Conservation (phyloP, 1,140 invertebrate genomes). For the Limonius californicus region DNA sequence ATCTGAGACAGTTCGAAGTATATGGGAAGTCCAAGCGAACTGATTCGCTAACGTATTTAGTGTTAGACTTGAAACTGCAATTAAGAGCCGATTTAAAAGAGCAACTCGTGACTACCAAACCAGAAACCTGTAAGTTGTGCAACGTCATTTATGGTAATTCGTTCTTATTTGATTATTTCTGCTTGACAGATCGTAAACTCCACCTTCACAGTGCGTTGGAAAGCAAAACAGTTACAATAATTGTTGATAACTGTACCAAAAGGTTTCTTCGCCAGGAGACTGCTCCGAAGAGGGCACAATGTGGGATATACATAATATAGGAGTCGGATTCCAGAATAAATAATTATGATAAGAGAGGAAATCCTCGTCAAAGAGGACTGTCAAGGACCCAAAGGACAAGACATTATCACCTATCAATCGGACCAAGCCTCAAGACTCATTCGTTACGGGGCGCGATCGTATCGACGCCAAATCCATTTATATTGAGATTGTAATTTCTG, state of each 20-base stretch:
- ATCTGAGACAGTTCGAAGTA: too few relatives aligned
- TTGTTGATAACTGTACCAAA: not conserved
- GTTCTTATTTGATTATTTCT: slow-evolving; percentile 2
- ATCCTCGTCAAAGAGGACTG: slow-evolving; percentile 9
- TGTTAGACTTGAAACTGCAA: too few relatives aligned
- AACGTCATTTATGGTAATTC: slow-evolving; percentile 8
- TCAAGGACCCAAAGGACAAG: slow-evolving; percentile 10
- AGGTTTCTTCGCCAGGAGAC: too few relatives aligned
- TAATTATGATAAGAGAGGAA: slow-evolving; percentile 14
- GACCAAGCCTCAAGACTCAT: not conserved
- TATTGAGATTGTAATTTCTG: slow-evolving; percentile 12
- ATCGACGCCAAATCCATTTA: slow-evolving; percentile 12
- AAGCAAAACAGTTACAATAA: not conserved
- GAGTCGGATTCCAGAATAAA: not conserved
- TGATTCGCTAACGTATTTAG: too few relatives aligned
- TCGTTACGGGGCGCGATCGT: not conserved
- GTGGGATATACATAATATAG: too few relatives aligned
- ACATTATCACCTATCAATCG: slow-evolving; percentile 12
- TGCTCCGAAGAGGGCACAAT: too few relatives aligned
- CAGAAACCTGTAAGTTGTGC: not conserved
- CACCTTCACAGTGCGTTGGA: not conserved
- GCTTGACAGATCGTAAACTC: not conserved
- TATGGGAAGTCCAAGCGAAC: too few relatives aligned
- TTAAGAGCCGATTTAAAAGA: too few relatives aligned
- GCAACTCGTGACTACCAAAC: too few relatives aligned